These are phyloP conservation scores for Procavia capensis DNA, from an alignment of 2,113 vertebrate genomes.

Conservation along the genomic window DNA sequence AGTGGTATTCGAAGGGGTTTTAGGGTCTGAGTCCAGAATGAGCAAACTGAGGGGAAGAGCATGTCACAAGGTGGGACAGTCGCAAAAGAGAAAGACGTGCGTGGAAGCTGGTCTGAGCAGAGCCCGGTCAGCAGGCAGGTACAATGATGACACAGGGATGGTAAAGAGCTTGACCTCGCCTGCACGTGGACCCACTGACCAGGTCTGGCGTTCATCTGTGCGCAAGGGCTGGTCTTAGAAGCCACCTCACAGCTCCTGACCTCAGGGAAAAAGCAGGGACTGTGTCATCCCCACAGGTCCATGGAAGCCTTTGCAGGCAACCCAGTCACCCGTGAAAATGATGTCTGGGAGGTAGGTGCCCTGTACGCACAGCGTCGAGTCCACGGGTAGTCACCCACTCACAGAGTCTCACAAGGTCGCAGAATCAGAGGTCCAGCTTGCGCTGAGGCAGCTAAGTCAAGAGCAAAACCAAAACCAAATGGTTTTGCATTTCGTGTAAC, in stretches of 20 bases:
- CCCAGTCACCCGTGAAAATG: not conserved
- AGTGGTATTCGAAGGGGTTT: not conserved
- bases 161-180: not conserved
- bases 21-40: not conserved
- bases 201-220: accelerated
- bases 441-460: not conserved
- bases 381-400: not conserved
- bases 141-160: accelerated
- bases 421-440: not conserved
- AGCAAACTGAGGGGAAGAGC: not conserved
- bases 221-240: not conserved
- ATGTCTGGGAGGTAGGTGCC: not conserved
- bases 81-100: not conserved
- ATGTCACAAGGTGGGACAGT: not conserved
- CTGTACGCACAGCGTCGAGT: accelerated
- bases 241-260: not conserved
- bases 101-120: not conserved
- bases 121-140: not conserved
- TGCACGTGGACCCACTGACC: accelerated
- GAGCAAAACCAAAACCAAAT: conserved; percentile 51
- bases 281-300: not conserved
- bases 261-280: not conserved
- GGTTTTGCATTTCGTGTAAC: not conserved
- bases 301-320: not conserved
- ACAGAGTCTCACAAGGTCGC: not conserved